These are phyloP conservation scores for Cossypha heuglini DNA, from an alignment of 2,797 vertebrate genomes.

Conservation along the genomic window DNA sequence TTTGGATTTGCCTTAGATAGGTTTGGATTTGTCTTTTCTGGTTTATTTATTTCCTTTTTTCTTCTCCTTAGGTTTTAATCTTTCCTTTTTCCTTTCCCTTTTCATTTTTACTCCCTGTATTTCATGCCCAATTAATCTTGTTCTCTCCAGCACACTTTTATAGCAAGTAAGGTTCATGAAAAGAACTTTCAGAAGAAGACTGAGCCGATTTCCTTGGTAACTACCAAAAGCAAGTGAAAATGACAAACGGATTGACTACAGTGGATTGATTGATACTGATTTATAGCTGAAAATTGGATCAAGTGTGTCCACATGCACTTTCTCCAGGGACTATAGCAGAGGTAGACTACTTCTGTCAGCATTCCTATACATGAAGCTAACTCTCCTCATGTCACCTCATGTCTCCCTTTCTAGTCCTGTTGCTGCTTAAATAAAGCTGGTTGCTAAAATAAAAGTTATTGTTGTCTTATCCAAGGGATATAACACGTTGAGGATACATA, in stretches of 20 bases:
- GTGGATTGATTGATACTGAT: slow-evolving; percentile 32
- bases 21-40: not conserved
- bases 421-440: not conserved
- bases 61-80: not conserved
- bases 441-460: not conserved
- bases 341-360: slow-evolving; percentile 1
- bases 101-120: not conserved
- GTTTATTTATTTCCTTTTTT: not conserved
- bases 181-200: slow-evolving; percentile 15
- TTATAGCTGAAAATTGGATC: slow-evolving; percentile 40
- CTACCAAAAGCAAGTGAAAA: slow-evolving; percentile 32
- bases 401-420: not conserved
- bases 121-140: not conserved
- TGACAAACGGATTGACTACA: not conserved
- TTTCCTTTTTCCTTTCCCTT: not conserved
- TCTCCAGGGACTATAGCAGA: not conserved
- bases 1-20: not conserved
- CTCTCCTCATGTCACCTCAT: not conserved
- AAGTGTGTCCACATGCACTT: not conserved
- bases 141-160: not conserved
- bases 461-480: not conserved
- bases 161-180: not conserved
- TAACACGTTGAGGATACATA: not conserved
- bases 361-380: not conserved
- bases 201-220: slow-evolving; percentile 20